phyloP scores from a whole-genome alignment of 92 coral and sea anemone genomes.

The Porites evermanni region DNA sequence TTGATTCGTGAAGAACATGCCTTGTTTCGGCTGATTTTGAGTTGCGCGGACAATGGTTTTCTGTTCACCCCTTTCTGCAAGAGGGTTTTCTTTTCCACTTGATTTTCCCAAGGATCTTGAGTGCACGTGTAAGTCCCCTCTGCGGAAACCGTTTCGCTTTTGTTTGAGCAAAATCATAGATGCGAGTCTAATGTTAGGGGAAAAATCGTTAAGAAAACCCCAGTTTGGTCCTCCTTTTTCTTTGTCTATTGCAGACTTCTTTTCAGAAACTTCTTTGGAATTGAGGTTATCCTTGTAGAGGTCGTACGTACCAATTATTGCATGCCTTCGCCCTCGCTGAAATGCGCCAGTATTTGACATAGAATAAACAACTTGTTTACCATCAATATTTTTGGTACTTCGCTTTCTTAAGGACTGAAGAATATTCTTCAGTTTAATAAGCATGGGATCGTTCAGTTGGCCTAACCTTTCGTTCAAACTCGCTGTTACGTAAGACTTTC shows the following conservation, averaged over 20 bases:
- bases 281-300: not conserved
- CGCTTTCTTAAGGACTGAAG: slow-evolving; percentile 22
- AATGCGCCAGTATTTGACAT: not conserved
- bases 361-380: not conserved
- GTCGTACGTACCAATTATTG: not conserved
- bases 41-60: not conserved
- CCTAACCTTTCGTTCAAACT: not conserved
- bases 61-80: not conserved
- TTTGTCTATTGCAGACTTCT: slow-evolving; percentile 20
- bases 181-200: slow-evolving; percentile 17
- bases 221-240: slow-evolving; percentile 16
- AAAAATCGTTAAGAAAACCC: slow-evolving; percentile 13
- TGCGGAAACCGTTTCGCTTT: not conserved
- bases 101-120: not conserved
- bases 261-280: not conserved
- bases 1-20: not conserved
- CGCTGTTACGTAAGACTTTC: slow-evolving; percentile 18
- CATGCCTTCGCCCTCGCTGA: not conserved
- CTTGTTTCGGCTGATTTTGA: not conserved
- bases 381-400: not conserved
- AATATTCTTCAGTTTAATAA: slow-evolving; percentile 13
- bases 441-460: slow-evolving; percentile 17
- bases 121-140: not conserved
- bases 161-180: slow-evolving; percentile 26
- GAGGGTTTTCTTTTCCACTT: not conserved